Evolutionary conservation across 2,888 invertebrate genomes (phyloP).

Genomic region (Linyphia triangularis): DNA sequence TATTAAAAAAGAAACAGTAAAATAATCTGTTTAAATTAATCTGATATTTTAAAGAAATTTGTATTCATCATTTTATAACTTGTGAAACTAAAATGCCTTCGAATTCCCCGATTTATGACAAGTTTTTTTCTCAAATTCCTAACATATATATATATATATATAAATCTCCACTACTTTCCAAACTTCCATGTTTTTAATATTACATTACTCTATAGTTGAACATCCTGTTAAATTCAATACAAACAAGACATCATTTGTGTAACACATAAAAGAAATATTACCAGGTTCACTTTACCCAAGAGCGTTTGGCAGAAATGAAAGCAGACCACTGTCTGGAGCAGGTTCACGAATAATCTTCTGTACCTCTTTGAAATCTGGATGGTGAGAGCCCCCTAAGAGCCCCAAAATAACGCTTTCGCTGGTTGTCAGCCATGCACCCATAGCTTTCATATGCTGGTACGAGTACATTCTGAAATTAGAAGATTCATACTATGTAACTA

Average conservation of each 20-base stretch:
- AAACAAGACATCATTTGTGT: too few species aligned
- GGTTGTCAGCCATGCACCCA: conserved; percentile 83
- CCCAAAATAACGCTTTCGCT: conserved; percentile 83
- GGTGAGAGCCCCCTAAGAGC: conserved; percentile 82
- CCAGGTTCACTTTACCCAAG: conserved; percentile 53
- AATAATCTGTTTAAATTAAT: too few species aligned
- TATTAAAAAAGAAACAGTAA: too few species aligned
- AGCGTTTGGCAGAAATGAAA: conserved; percentile 57
- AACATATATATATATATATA: too few species aligned
- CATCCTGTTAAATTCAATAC: not conserved
- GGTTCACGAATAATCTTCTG: conserved; percentile 82
- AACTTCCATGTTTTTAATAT: too few species aligned
- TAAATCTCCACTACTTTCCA: too few species aligned
- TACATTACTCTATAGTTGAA: too few species aligned
- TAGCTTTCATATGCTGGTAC: conserved; percentile 82
- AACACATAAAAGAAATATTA: not conserved
- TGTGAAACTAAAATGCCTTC: too few species aligned
- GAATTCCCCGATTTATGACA: too few species aligned
- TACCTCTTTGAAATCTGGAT: conserved; percentile 83
- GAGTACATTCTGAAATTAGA: conserved; percentile 80
- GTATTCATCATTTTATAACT: too few species aligned
- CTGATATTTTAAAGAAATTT: too few species aligned
- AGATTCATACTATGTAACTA: not conserved
- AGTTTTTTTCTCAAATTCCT: too few species aligned
- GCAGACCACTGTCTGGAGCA: conserved; percentile 82